Percentiles rank a stretch among this genome's conserved stretches.
Conservation (phyloP, 2,888 invertebrate genomes). For the Pachycephus smyrnensis region DNA sequence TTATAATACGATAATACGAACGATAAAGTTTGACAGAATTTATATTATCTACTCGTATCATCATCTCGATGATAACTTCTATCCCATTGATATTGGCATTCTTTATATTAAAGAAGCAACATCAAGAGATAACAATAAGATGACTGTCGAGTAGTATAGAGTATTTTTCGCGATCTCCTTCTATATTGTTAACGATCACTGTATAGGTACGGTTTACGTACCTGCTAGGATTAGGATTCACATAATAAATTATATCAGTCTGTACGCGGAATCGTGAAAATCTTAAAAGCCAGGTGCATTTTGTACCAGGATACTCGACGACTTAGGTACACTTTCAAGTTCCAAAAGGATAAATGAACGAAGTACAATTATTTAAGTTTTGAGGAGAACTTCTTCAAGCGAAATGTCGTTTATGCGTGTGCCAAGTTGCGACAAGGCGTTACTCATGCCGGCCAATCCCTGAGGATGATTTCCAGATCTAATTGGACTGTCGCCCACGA, state of each 20-base stretch:
- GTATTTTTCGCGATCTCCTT: neutral
- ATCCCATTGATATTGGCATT: neutral
- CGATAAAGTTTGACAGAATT: neutral
- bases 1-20: neutral
- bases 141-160: neutral
- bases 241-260: slow-evolving; percentile 38
- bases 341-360: neutral
- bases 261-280: slow-evolving; percentile 17
- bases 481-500: slow-evolving; percentile 39
- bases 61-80: neutral
- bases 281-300: neutral
- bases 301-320: neutral
- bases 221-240: neutral
- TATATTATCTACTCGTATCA: neutral
- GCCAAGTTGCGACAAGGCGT: slow-evolving; percentile 39
- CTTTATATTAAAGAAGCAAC: neutral
- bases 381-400: slow-evolving; percentile 54
- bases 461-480: slow-evolving; percentile 33
- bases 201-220: neutral
- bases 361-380: slow-evolving; percentile 27
- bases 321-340: neutral
- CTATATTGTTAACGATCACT: neutral
- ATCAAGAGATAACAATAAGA: neutral
- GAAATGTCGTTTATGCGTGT: slow-evolving; percentile 49
- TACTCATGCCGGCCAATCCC: slow-evolving; percentile 41